These are phyloP conservation scores for Caenorhabditis imperialis DNA, from an alignment of 2,888 invertebrate species.

Conservation along the genomic window DNA sequence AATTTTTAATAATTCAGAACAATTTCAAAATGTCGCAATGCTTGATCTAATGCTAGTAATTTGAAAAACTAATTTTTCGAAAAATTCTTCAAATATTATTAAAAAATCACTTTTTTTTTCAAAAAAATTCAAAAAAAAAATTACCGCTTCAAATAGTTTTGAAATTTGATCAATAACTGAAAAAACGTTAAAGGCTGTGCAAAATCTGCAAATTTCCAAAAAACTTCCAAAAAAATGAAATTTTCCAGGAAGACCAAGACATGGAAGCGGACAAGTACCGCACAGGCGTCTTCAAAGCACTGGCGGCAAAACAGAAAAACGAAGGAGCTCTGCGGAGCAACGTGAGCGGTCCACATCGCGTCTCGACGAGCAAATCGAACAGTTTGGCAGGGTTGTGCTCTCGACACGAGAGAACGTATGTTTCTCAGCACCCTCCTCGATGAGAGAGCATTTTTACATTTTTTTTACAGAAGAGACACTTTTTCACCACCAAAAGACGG, in stretches of 20 bases:
- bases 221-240: slow-evolving; percentile 2
- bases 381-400: slow-evolving; percentile 61
- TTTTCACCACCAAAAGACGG: slow-evolving; percentile 63
- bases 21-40: no score
- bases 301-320: slow-evolving; percentile 56
- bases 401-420: slow-evolving; percentile 57
- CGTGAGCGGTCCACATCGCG: slow-evolving; percentile 58
- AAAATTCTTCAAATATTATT: no score
- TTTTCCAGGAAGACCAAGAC: slow-evolving; percentile 62
- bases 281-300: slow-evolving; percentile 64
- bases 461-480: slow-evolving; percentile 53
- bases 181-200: no score
- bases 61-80: no score
- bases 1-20: no score
- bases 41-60: no score
- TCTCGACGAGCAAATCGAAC: slow-evolving; percentile 64
- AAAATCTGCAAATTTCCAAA: not conserved
- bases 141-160: no score
- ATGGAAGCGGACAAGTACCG: slow-evolving; percentile 51
- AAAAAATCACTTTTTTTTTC: no score
- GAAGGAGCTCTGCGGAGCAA: slow-evolving; percentile 35
- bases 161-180: no score
- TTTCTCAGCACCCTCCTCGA: no score
- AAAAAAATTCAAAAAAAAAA: no score
- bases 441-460: not conserved